A percentile compares a stretch with the other conserved stretches of the same genome.
These are phyloP conservation scores for Limnephilus auricula DNA, from an alignment of 2,888 invertebrate genomes.

Conservation along the genomic window DNA sequence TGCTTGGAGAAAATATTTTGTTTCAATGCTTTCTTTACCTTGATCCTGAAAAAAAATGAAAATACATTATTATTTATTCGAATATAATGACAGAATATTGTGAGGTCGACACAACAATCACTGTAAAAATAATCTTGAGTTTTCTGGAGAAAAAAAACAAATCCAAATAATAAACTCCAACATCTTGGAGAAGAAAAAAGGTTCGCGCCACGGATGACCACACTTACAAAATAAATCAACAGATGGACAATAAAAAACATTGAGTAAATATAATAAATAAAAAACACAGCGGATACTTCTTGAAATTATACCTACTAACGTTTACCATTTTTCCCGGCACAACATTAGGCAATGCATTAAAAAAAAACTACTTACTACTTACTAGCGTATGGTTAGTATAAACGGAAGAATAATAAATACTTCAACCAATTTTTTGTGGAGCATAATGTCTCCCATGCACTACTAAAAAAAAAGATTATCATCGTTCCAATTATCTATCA, in stretches of 20 bases:
- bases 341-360: too few relatives aligned
- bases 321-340: too few relatives aligned
- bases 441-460: not conserved
- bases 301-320: too few relatives aligned
- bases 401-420: too few relatives aligned
- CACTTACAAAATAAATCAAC: not conserved
- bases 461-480: not conserved
- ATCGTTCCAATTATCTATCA: not conserved
- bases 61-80: not conserved
- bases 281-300: too few relatives aligned
- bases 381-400: too few relatives aligned
- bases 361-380: too few relatives aligned
- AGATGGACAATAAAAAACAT: not conserved
- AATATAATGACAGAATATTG: not conserved
- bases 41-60: not conserved
- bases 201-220: not conserved
- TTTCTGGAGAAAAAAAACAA: too few relatives aligned
- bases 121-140: not conserved
- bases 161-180: too few relatives aligned
- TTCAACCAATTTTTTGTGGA: too few relatives aligned
- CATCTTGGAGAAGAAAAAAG: not conserved
- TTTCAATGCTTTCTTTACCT: not conserved
- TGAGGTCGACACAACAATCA: not conserved
- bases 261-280: too few relatives aligned
- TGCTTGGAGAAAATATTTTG: conserved; percentile 27